Conservation (phyloP, 2,888 invertebrate genomes). For the Lysandra bellargus region DNA sequence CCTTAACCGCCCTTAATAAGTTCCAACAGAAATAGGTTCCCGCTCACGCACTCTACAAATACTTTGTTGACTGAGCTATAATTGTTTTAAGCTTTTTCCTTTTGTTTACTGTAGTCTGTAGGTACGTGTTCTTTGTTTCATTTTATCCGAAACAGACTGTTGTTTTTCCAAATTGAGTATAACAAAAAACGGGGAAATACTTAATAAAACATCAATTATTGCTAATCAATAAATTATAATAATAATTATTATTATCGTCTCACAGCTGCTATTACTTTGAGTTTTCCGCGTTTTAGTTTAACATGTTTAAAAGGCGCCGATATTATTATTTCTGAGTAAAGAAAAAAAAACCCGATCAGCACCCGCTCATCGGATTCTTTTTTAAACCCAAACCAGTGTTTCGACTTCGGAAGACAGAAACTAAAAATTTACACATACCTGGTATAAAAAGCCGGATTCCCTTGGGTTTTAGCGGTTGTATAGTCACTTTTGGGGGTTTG, state of each 20-base stretch:
- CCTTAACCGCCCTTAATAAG: too few species aligned
- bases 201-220: neutral
- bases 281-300: neutral
- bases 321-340: neutral
- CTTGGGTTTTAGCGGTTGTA: conserved; percentile 77
- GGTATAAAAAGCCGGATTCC: conserved; percentile 82
- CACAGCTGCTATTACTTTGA: neutral
- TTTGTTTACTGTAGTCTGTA: neutral
- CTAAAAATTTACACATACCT: conserved; percentile 58
- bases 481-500: conserved; percentile 69
- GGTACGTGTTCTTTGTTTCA: neutral
- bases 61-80: too few species aligned
- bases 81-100: too few species aligned
- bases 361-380: neutral
- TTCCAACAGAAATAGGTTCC: too few species aligned
- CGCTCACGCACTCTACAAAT: too few species aligned
- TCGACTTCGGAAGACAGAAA: neutral
- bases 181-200: neutral
- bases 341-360: neutral
- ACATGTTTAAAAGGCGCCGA: neutral
- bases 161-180: neutral
- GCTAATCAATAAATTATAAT: neutral
- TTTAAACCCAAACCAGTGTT: neutral
- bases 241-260: neutral
- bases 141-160: neutral